A percentile compares a stretch with the other conserved stretches of the same genome.
phyloP scores from a whole-genome alignment of 2,888 invertebrate species.

The Euphydryas editha region DNA sequence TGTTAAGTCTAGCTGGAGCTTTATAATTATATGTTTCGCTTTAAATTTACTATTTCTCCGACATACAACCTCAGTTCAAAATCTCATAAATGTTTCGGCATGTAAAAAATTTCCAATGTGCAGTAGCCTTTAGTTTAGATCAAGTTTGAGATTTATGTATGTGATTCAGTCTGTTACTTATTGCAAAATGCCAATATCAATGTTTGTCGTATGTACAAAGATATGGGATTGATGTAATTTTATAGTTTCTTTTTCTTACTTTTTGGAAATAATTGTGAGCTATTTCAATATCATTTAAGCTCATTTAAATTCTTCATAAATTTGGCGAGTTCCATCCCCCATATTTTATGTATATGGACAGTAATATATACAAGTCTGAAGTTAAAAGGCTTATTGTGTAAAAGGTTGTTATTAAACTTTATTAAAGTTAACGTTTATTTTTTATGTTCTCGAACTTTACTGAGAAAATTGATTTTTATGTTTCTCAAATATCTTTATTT shows the following conservation, averaged over 20 bases:
- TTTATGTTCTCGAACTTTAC: slow-evolving; percentile 47
- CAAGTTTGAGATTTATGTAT: slow-evolving; percentile 42
- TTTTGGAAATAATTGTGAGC: not conserved
- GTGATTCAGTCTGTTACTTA: slow-evolving; percentile 28
- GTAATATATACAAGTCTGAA: not conserved
- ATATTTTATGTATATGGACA: slow-evolving; percentile 5
- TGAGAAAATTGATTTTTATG: not conserved
- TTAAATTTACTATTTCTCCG: too few species aligned
- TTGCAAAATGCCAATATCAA: slow-evolving; percentile 16
- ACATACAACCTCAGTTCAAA: too few species aligned
- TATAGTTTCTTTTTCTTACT: too few species aligned
- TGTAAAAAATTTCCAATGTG: slow-evolving; percentile 4
- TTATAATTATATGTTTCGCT: too few species aligned
- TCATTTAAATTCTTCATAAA: not conserved
- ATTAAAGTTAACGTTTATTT: slow-evolving; percentile 68
- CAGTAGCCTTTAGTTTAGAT: slow-evolving; percentile 33
- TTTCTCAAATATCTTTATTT: not conserved
- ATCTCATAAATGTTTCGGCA: not conserved
- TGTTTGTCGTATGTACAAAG: not conserved
- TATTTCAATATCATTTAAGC: not conserved
- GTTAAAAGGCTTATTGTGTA: slow-evolving; percentile 37
- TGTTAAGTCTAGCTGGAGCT: too few species aligned
- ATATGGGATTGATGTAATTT: not conserved
- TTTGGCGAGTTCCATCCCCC: not conserved
- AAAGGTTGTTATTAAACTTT: slow-evolving; percentile 71